These are phyloP conservation scores for Aplocera efformata DNA, from an alignment of 2,888 invertebrate genomes.

Conservation along the genomic window DNA sequence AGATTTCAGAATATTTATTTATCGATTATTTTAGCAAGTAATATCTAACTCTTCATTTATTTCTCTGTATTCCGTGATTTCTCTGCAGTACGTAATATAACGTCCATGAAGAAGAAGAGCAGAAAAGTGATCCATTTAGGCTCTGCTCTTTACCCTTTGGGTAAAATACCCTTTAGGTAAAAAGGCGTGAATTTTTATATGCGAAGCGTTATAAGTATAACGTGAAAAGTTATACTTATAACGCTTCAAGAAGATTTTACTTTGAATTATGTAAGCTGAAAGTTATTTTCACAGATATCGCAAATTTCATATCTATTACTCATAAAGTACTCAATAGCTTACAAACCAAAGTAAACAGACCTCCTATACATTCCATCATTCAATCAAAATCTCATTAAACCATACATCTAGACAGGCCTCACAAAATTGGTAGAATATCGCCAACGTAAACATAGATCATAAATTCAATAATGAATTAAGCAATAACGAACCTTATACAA, in stretches of 20 bases:
- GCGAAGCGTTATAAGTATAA: too few relatives aligned
- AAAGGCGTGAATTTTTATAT: too few relatives aligned
- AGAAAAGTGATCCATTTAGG: too few relatives aligned
- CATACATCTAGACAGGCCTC: slow-evolving; percentile 8
- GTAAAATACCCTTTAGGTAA: too few relatives aligned
- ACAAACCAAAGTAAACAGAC: slow-evolving; percentile 24
- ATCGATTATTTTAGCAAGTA: too few relatives aligned
- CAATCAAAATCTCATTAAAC: neutral
- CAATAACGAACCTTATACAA: slow-evolving; percentile 32
- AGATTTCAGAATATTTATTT: too few relatives aligned
- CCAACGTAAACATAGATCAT: slow-evolving; percentile 4
- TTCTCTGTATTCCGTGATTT: too few relatives aligned
- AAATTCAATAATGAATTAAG: slow-evolving; percentile 9
- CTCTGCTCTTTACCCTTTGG: too few relatives aligned
- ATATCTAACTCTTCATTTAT: too few relatives aligned
- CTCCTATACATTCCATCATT: slow-evolving; percentile 1
- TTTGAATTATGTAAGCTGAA: slow-evolving; percentile 28
- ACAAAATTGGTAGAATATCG: slow-evolving; percentile 9
- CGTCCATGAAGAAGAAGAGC: too few relatives aligned
- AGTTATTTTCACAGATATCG: slow-evolving; percentile 28
- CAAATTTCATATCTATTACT: slow-evolving; percentile 32
- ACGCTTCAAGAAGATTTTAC: slow-evolving; percentile 9
- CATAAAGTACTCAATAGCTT: slow-evolving; percentile 35
- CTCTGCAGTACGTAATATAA: too few relatives aligned
- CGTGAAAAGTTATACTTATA: too few relatives aligned